Conservation (phyloP, 1,140 invertebrate species). For the Drosophila asahinai region DNA sequence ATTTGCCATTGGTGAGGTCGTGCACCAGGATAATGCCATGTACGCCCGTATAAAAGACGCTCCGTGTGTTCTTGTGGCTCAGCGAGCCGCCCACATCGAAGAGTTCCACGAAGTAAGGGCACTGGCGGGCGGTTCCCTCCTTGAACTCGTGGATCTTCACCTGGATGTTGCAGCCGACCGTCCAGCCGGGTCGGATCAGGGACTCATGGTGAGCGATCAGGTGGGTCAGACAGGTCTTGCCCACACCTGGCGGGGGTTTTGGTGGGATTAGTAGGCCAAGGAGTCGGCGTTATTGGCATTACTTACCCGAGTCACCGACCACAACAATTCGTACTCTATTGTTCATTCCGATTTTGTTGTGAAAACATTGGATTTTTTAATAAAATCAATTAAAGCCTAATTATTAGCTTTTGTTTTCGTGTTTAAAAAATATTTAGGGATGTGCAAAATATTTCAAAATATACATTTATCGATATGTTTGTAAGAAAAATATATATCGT, state of each 20-base stretch:
- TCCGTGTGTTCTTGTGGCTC: slow-evolving; percentile 95
- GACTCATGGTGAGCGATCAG: slow-evolving; percentile 95
- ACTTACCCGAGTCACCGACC: slow-evolving; percentile 95
- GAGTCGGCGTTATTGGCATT: background rate
- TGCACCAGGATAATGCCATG: slow-evolving; percentile 98
- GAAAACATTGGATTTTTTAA: background rate
- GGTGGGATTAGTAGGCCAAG: background rate
- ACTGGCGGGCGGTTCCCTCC: slow-evolving; percentile 96
- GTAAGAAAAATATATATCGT: background rate
- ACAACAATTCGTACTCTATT: slow-evolving; percentile 93
- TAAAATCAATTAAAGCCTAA: background rate
- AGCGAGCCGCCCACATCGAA: slow-evolving; percentile 98
- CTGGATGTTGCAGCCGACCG: slow-evolving; percentile 97
- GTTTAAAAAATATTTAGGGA: background rate
- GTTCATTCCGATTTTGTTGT: slow-evolving; percentile 86
- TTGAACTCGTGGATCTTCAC: slow-evolving; percentile 98
- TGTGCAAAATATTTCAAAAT: background rate
- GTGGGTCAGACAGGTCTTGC: slow-evolving; percentile 97
- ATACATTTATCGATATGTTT: background rate
- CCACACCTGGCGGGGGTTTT: slow-evolving; percentile 89
- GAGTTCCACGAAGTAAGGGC: slow-evolving; percentile 96
- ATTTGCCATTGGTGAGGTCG: slow-evolving; percentile 98
- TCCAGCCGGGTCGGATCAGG: slow-evolving; percentile 94
- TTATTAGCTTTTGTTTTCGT: background rate
- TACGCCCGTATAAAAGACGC: slow-evolving; percentile 96